Conservation (phyloP, 2,113 vertebrate species). For the Leiothrix lutea region DNA sequence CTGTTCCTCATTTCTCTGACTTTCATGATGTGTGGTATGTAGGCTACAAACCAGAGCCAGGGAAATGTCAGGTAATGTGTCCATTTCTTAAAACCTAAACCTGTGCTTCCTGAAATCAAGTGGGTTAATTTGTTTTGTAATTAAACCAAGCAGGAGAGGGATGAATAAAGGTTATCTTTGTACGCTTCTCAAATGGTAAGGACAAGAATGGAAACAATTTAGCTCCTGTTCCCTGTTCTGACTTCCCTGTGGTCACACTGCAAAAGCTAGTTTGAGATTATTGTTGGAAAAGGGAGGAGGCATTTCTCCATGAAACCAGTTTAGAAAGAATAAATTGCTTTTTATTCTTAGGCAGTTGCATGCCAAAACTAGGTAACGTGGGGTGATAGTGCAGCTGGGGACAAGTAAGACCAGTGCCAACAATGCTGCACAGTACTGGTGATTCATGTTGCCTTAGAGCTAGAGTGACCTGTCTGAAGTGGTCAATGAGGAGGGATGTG, state of each 20-base stretch:
- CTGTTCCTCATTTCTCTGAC: background rate
- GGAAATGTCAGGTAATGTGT: fast-evolving
- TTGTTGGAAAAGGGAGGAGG: background rate
- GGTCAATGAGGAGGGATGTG: fast-evolving
- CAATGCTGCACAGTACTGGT: background rate
- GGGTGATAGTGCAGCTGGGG: background rate
- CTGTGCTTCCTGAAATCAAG: background rate
- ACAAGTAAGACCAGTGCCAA: background rate
- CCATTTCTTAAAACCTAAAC: background rate
- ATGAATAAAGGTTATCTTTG: background rate
- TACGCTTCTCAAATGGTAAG: background rate
- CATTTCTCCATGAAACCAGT: background rate
- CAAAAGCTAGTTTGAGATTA: background rate
- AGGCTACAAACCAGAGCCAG: background rate
- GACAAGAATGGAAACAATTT: background rate
- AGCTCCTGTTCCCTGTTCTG: background rate
- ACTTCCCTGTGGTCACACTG: background rate
- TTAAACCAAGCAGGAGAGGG: background rate
- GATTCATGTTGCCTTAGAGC: background rate
- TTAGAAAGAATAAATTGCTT: background rate
- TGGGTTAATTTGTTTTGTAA: background rate
- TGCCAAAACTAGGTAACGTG: background rate
- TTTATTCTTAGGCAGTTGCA: background rate
- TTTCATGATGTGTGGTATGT: fast-evolving
- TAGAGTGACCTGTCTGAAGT: background rate